Conservation (phyloP, 2,797 vertebrate genomes). For the Oophaga sylvatica region DNA sequence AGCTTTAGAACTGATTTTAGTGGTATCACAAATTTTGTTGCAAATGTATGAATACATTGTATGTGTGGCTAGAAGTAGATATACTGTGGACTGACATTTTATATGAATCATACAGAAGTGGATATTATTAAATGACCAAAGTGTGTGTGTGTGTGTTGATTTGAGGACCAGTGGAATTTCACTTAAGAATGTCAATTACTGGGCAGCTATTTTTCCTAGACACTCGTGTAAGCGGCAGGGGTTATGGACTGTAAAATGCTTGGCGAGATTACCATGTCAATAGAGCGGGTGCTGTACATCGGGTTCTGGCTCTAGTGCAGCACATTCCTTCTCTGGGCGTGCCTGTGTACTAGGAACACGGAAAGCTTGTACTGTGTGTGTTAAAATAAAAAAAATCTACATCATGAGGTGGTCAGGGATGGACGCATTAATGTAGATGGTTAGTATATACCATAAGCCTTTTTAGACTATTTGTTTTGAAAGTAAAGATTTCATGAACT, state of each 20-base stretch:
- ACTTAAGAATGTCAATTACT: neutral
- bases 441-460: too few species aligned
- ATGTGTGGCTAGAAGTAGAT: too few species aligned
- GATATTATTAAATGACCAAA: neutral
- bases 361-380: constrained; percentile 7
- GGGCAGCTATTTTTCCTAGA: neutral
- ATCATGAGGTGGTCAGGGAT: neutral
- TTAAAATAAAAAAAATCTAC: neutral
- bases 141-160: neutral
- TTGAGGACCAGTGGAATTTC: neutral
- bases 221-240: neutral
- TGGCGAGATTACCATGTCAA: constrained; percentile 32
- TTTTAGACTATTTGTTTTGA: too few species aligned
- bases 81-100: too few species aligned
- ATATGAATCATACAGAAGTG: too few species aligned
- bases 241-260: constrained; percentile 19
- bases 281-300: constrained; percentile 17
- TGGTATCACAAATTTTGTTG: too few species aligned
- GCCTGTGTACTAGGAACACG: constrained; percentile 9
- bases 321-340: constrained; percentile 48
- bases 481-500: too few species aligned
- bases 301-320: constrained; percentile 35
- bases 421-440: too few species aligned
- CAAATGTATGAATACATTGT: too few species aligned
- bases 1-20: too few species aligned